These are phyloP conservation scores for Urocitellus parryii DNA, from an alignment of 2,113 vertebrate genomes.

Conservation along the genomic window DNA sequence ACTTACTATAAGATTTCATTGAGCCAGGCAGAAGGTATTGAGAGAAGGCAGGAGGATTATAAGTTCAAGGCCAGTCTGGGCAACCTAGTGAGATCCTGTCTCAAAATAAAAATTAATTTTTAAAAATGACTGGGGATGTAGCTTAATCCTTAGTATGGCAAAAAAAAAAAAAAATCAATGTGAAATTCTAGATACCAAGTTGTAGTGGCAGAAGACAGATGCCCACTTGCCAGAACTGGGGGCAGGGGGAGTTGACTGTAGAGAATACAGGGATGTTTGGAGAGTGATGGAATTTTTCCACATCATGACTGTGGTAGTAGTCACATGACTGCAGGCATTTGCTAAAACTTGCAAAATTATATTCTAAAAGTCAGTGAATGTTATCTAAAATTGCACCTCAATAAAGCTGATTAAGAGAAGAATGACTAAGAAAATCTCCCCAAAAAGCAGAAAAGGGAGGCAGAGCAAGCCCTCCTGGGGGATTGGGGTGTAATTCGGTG, in stretches of 20 bases:
- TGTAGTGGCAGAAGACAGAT: not conserved
- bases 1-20: not conserved
- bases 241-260: not conserved
- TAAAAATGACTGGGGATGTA: too few relatives aligned
- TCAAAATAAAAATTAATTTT: too few relatives aligned
- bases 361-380: not conserved
- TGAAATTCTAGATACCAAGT: not conserved
- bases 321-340: not conserved
- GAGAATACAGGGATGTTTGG: not conserved
- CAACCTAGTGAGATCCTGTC: too few relatives aligned
- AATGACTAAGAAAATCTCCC: not conserved
- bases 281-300: not conserved
- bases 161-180: not conserved
- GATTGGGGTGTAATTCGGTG: not conserved
- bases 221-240: fast-evolving
- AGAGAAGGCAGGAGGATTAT: too few relatives aligned
- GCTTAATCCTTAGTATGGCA: too few relatives aligned
- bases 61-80: too few relatives aligned
- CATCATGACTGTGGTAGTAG: not conserved
- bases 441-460: not conserved
- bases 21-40: too few relatives aligned
- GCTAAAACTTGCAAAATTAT: not conserved
- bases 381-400: not conserved
- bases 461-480: not conserved
- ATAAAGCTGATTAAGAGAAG: not conserved